Conservation (phyloP, 2,888 invertebrate species). For the Brassicogethes aeneus region DNA sequence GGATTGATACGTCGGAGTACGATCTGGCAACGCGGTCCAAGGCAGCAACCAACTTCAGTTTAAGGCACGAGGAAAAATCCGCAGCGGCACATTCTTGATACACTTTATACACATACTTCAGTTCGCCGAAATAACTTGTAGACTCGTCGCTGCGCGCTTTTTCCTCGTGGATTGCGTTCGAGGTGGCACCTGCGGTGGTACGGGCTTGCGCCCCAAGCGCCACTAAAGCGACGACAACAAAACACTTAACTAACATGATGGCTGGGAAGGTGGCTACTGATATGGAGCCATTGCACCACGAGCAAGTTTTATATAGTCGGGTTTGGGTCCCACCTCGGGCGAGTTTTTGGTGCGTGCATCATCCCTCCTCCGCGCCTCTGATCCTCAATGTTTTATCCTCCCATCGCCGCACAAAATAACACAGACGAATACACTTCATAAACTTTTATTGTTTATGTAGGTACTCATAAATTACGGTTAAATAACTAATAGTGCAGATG, state of each 20-base stretch:
- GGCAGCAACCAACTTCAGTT: conserved; percentile 68
- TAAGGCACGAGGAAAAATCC: conserved; percentile 64
- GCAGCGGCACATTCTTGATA: conserved; percentile 71
- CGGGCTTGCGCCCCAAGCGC: no score
- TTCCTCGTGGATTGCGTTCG: conserved; percentile 32
- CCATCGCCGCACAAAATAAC: no score
- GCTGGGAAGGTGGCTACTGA: conserved; percentile 29
- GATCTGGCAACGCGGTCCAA: conserved; percentile 63
- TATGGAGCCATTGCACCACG: conserved; percentile 39
- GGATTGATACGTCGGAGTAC: conserved; percentile 52
- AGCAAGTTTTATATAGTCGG: conserved; percentile 34
- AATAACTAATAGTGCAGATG: no score
- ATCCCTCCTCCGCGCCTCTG: conserved; percentile 4
- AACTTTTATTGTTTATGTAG: no score
- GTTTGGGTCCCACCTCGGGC: conserved; percentile 30
- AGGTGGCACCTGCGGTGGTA: conserved; percentile 41
- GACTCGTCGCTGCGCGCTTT: conserved; percentile 30
- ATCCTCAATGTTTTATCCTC: no score
- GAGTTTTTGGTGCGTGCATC: conserved; percentile 26
- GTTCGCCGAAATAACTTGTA: conserved; percentile 50
- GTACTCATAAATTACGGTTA: no score
- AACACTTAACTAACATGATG: conserved; percentile 50
- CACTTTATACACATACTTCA: conserved; percentile 65
- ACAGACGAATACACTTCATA: no score
- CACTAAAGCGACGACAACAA: conserved; percentile 48